Evolutionary conservation across 1,140 invertebrate genomes (phyloP).

Genomic region (Druon quercuslanigerum): DNA sequence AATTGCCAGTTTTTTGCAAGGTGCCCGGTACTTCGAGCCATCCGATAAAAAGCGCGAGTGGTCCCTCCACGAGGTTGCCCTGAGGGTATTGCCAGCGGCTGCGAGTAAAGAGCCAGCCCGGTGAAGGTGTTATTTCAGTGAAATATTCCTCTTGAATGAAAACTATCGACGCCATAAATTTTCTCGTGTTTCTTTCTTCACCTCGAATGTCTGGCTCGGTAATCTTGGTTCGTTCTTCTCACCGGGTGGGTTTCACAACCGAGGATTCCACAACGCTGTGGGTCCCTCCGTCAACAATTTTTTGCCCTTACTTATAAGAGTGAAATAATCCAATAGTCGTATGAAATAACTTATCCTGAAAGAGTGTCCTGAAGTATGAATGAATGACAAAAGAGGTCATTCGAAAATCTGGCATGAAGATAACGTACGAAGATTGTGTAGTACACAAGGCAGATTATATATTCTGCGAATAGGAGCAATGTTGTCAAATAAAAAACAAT

Average conservation of each 20-base stretch:
- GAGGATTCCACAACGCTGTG: conserved; percentile 25
- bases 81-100: conserved; percentile 33
- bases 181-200: conserved; percentile 38
- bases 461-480: not conserved
- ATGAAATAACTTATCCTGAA: too few relatives aligned
- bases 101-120: conserved; percentile 37
- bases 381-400: too few relatives aligned
- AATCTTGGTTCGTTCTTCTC: conserved; percentile 35
- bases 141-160: conserved; percentile 50
- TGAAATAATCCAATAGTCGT: too few relatives aligned
- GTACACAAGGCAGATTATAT: not conserved
- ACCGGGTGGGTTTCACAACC: conserved; percentile 10
- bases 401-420: too few relatives aligned
- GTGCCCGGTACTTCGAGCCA: conserved; percentile 35
- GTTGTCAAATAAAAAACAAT: conserved; percentile 16
- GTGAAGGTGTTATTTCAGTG: conserved; percentile 50
- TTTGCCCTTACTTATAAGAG: not conserved
- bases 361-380: too few relatives aligned
- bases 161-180: conserved; percentile 49
- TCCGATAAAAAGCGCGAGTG: conserved; percentile 51
- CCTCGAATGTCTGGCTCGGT: conserved; percentile 33
- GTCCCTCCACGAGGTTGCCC: conserved; percentile 15
- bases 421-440: too few relatives aligned
- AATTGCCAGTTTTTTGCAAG: conserved; percentile 22
- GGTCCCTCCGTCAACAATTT: not conserved